These are phyloP conservation scores for Tinea semifulvella DNA, from an alignment of 2,888 invertebrate genomes.

Conservation along the genomic window DNA sequence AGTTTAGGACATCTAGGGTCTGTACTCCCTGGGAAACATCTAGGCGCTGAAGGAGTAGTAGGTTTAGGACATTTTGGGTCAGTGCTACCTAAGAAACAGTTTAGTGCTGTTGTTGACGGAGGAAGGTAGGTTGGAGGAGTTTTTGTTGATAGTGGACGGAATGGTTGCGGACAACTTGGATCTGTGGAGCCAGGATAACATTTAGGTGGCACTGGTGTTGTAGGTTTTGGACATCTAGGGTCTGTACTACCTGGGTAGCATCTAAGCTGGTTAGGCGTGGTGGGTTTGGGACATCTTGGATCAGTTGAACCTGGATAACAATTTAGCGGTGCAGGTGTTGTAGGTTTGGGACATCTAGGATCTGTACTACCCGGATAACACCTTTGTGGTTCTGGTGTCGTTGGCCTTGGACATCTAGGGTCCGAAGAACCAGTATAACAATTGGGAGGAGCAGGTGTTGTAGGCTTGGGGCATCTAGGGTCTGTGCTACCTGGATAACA, in stretches of 20 bases:
- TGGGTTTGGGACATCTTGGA: constrained; percentile 30
- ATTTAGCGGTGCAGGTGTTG: constrained; percentile 24
- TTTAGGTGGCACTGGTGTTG: constrained; percentile 22
- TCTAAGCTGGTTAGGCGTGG: constrained; percentile 24
- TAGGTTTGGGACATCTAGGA: constrained; percentile 29
- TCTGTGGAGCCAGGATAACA: constrained; percentile 25
- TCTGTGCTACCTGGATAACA: constrained; percentile 28
- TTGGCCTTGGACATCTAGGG: constrained; percentile 23
- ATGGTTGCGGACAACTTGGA: constrained; percentile 23
- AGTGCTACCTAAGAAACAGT: constrained; percentile 20
- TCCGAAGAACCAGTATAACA: constrained; percentile 29
- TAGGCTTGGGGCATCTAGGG: constrained; percentile 28
- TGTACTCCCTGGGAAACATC: constrained; percentile 26
- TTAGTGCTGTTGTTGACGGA: constrained; percentile 40
- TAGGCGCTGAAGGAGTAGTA: constrained; percentile 20
- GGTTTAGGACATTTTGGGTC: constrained; percentile 30
- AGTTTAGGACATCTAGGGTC: constrained; percentile 27
- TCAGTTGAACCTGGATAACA: constrained; percentile 24
- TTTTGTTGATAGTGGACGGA: constrained; percentile 21
- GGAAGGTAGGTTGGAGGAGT: constrained; percentile 48
- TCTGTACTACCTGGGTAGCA: constrained; percentile 38
- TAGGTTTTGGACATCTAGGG: constrained; percentile 29
- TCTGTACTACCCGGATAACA: constrained; percentile 24
- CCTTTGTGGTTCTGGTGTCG: constrained; percentile 25
- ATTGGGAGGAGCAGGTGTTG: constrained; percentile 20